Percentiles rank a stretch among this genome's conserved stretches.
These are phyloP conservation scores for Tricholauxania praeusta DNA, from an alignment of 2,888 invertebrate genomes.

Conservation along the genomic window DNA sequence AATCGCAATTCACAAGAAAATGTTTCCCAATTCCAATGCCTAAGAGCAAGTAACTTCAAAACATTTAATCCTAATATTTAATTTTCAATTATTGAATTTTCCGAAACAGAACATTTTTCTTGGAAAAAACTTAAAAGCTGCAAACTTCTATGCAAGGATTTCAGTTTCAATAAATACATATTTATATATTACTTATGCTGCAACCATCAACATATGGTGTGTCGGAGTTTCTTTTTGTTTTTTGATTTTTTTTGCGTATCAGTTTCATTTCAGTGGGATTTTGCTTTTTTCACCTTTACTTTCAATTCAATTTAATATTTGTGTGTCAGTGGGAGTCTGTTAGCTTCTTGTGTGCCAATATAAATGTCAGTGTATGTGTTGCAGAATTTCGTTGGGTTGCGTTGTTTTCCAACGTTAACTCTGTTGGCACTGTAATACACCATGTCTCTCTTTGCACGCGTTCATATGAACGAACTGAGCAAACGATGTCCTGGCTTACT, in stretches of 20 bases:
- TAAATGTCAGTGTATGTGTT: constrained; percentile 4
- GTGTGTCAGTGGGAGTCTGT: neutral
- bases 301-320: neutral
- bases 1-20: too few relatives aligned
- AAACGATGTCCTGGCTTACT: neutral
- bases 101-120: too few relatives aligned
- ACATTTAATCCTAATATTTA: too few relatives aligned
- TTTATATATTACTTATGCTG: too few relatives aligned
- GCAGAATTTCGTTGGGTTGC: constrained; percentile 21
- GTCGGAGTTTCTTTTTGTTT: neutral
- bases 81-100: too few relatives aligned
- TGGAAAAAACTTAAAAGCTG: too few relatives aligned
- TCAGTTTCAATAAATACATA: too few relatives aligned
- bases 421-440: neutral
- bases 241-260: constrained; percentile 10
- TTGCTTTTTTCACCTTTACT: neutral
- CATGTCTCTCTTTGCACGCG: neutral
- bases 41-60: too few relatives aligned
- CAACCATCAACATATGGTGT: constrained; percentile 20
- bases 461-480: neutral
- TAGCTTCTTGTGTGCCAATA: neutral
- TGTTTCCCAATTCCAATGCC: too few relatives aligned
- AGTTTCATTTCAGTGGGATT: constrained; percentile 1
- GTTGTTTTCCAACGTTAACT: neutral
- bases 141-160: too few relatives aligned